Evolutionary conservation across 1,140 invertebrate species (phyloP).

Genomic region (Alviniconcha marisindica): DNA sequence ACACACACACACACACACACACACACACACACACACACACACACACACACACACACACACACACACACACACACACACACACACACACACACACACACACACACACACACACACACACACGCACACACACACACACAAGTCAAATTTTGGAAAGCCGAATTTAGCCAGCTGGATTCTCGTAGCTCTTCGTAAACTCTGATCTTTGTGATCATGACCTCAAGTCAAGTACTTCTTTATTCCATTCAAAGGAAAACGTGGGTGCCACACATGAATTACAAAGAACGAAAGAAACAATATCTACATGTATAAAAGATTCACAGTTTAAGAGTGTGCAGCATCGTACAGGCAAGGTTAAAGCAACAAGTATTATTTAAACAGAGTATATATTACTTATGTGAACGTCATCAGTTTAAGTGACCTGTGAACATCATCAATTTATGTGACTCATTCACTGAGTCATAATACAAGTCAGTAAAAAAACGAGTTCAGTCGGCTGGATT

Average conservation of each 20-base stretch:
- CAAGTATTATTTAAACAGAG: too few relatives aligned
- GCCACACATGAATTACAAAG: neutral
- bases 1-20: neutral
- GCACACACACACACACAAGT: neutral
- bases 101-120: neutral
- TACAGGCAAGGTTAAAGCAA: too few relatives aligned
- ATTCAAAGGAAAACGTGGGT: neutral
- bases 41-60: slow-evolving; percentile 12
- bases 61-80: neutral
- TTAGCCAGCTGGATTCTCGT: neutral
- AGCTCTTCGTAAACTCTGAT: neutral
- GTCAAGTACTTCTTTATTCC: too few relatives aligned
- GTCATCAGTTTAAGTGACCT: too few relatives aligned
- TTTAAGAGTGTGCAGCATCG: too few relatives aligned
- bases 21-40: slow-evolving; percentile 19
- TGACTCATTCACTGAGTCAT: too few relatives aligned
- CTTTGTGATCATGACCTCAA: too few relatives aligned
- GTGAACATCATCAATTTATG: too few relatives aligned
- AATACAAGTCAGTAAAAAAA: too few relatives aligned
- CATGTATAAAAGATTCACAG: neutral
- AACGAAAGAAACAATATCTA: neutral
- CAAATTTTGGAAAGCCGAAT: neutral
- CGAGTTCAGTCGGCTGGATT: too few relatives aligned
- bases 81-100: neutral
- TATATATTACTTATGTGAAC: too few relatives aligned